Percentiles rank a stretch among this genome's conserved stretches.
These are phyloP conservation scores for Gortyna flavago DNA, from an alignment of 2,888 invertebrate genomes.

Conservation along the genomic window DNA sequence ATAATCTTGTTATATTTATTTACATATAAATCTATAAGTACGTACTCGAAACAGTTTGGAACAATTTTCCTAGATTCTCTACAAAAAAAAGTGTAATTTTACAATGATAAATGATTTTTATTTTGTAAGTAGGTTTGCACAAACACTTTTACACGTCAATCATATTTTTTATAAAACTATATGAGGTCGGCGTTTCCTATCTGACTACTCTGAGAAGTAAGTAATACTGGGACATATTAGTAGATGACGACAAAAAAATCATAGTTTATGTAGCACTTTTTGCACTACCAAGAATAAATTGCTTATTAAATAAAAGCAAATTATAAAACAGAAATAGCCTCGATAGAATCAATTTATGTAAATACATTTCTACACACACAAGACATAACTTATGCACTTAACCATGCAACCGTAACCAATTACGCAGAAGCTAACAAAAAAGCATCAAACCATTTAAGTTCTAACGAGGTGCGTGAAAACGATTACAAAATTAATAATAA, in stretches of 20 bases:
- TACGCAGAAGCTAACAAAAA: constrained; percentile 26
- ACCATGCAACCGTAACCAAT: constrained; percentile 12
- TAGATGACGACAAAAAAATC: not conserved
- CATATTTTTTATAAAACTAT: too few relatives aligned
- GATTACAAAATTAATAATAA: constrained; percentile 69
- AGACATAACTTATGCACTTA: constrained; percentile 7
- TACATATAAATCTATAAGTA: not conserved
- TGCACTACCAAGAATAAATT: not conserved
- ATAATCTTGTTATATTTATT: not conserved
- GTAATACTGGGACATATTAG: too few relatives aligned
- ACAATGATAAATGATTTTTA: too few relatives aligned
- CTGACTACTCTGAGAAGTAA: too few relatives aligned
- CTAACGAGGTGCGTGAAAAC: constrained; percentile 41
- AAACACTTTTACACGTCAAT: too few relatives aligned
- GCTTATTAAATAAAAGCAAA: not conserved
- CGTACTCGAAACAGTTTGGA: not conserved
- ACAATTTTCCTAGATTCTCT: too few relatives aligned
- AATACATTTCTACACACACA: not conserved
- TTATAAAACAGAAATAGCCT: not conserved
- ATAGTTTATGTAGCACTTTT: not conserved
- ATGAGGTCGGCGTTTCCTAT: too few relatives aligned
- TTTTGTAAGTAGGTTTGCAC: too few relatives aligned
- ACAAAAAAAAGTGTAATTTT: too few relatives aligned
- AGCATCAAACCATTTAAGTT: constrained; percentile 12
- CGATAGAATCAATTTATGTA: not conserved